Evolutionary conservation across 2,797 vertebrate species (phyloP).

Genomic region (Gallinago nigripennis): DNA sequence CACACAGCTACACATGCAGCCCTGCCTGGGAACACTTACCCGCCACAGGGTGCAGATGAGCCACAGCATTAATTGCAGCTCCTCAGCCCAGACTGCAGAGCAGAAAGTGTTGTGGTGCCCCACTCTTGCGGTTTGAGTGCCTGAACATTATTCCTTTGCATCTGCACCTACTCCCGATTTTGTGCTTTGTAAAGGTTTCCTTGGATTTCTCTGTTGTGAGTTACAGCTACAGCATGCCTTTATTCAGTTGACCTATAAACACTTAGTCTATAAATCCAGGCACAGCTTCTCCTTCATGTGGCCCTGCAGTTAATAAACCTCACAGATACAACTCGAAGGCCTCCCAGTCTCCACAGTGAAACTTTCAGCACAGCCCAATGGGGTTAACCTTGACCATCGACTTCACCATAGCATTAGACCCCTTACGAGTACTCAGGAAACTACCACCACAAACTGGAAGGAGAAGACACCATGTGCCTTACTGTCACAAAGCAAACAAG

Average conservation of each 20-base stretch:
- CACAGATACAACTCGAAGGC: neutral
- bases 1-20: fast-evolving
- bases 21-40: neutral
- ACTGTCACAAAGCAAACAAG: neutral
- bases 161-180: neutral
- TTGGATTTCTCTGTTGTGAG: neutral
- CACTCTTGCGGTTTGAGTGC: neutral
- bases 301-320: neutral
- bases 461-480: neutral
- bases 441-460: neutral
- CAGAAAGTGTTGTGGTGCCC: neutral
- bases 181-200: neutral
- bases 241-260: neutral
- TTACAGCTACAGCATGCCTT: neutral
- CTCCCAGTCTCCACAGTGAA: neutral
- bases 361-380: fast-evolving
- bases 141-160: neutral
- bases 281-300: fast-evolving
- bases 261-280: neutral
- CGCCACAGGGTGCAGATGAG: neutral
- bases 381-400: neutral
- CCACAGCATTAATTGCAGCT: neutral
- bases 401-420: neutral
- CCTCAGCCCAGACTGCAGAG: neutral
- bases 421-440: neutral